Evolutionary conservation across 2,113 vertebrate species (phyloP).

Genomic region (Ifrita kowaldi): DNA sequence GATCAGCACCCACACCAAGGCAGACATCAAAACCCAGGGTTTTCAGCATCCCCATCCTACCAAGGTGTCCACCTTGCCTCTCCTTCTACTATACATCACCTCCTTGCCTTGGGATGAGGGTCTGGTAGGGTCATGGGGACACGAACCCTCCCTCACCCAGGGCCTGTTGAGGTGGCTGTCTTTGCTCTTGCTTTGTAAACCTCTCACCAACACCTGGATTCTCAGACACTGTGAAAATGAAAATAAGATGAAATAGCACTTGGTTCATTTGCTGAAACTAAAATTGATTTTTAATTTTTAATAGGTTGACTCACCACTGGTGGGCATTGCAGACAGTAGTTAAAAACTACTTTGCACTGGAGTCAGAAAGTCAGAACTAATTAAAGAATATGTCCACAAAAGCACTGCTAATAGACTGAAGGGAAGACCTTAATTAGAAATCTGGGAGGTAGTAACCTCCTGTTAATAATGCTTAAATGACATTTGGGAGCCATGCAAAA

Average conservation of each 20-base stretch:
- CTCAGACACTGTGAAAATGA: neutral
- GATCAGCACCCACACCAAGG: neutral
- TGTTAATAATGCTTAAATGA: constrained; percentile 45
- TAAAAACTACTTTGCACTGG: constrained; percentile 53
- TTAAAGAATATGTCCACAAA: constrained; percentile 61
- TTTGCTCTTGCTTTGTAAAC: neutral
- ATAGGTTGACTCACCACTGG: constrained; percentile 60
- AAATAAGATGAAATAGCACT: constrained; percentile 3
- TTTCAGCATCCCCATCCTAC: neutral
- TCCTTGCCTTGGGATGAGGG: neutral
- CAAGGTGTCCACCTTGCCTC: neutral
- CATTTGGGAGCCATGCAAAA: constrained; percentile 28
- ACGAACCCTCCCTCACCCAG: rapidly evolving
- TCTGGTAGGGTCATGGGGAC: neutral
- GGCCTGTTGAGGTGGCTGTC: neutral
- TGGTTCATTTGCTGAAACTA: constrained; percentile 18
- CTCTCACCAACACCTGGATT: neutral
- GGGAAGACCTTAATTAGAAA: constrained; percentile 62
- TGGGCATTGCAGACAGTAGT: constrained; percentile 52
- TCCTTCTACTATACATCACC: neutral
- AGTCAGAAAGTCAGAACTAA: constrained; percentile 68
- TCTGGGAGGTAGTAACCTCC: constrained; percentile 27
- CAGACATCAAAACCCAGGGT: neutral
- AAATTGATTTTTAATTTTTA: constrained; percentile 66
- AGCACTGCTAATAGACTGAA: constrained; percentile 43